phyloP scores from a whole-genome alignment of 1,140 invertebrate species.

The Papilio polytes region DNA sequence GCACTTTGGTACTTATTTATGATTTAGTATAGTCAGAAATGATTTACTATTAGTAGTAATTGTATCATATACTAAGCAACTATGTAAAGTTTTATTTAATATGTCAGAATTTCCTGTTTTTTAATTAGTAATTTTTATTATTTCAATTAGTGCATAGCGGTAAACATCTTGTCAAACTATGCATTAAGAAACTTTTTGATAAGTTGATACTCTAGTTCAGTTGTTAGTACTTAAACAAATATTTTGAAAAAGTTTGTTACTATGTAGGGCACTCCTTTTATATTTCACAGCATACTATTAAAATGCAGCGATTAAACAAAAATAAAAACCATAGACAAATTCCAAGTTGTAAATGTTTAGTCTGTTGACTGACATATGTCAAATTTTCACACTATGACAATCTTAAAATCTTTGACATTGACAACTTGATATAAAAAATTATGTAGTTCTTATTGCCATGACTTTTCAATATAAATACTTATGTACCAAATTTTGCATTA shows the following conservation, averaged over 20 bases:
- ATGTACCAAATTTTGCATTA: not conserved
- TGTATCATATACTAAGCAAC: no score
- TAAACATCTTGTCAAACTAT: not conserved
- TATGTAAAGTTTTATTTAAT: no score
- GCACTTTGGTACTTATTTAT: no score
- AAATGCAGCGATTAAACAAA: no score
- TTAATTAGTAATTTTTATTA: no score
- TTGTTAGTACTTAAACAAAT: not conserved
- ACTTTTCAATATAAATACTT: constrained; percentile 12
- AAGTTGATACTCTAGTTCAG: not conserved
- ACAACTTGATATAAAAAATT: constrained; percentile 38
- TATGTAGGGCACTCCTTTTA: not conserved
- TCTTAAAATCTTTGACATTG: constrained; percentile 19
- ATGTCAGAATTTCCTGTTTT: no score
- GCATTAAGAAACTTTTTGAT: not conserved
- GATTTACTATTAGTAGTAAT: no score
- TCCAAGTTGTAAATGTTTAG: not conserved
- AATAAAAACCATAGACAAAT: constrained; percentile 5
- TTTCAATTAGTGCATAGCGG: no score
- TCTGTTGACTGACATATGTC: constrained; percentile 10
- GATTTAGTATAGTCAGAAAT: no score
- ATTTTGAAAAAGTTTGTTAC: not conserved
- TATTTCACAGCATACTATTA: no score
- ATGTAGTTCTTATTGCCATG: constrained; percentile 10
- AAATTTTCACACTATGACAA: not conserved